These are phyloP conservation scores for Xestia c-nigrum DNA, from an alignment of 2,888 invertebrate genomes.

Conservation along the genomic window DNA sequence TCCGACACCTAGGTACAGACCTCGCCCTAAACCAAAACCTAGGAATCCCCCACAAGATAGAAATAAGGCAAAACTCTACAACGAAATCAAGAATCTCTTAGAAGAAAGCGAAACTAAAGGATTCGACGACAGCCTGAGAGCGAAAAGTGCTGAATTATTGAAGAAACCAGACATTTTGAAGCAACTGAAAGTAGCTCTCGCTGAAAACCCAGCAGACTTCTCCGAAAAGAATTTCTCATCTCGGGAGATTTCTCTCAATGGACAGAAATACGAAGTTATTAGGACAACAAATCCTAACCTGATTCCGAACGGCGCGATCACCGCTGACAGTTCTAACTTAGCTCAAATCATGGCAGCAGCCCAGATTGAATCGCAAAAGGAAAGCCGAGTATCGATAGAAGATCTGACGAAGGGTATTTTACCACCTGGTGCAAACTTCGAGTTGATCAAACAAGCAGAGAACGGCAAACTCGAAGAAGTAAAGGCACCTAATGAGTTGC, in stretches of 20 bases:
- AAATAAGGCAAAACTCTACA: constrained; percentile 90
- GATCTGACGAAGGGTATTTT: constrained; percentile 95
- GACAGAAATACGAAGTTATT: constrained; percentile 94
- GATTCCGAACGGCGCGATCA: constrained; percentile 90
- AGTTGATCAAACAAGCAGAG: constrained; percentile 94
- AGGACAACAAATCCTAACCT: constrained; percentile 93
- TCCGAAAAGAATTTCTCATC: constrained; percentile 93
- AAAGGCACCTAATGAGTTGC: constrained; percentile 90
- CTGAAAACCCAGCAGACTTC: constrained; percentile 92
- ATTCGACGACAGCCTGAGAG: constrained; percentile 88
- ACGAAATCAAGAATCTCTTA: constrained; percentile 89
- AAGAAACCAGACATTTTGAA: constrained; percentile 94
- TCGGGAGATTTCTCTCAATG: constrained; percentile 94
- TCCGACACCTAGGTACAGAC: constrained; percentile 82
- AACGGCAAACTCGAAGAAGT: constrained; percentile 94
- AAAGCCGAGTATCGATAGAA: constrained; percentile 93
- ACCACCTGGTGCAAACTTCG: constrained; percentile 95
- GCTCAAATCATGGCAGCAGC: constrained; percentile 84
- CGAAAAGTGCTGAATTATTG: constrained; percentile 90
- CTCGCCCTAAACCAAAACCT: constrained; percentile 80
- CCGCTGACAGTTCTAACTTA: constrained; percentile 85
- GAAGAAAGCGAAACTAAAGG: constrained; percentile 91
- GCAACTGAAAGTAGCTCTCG: constrained; percentile 93
- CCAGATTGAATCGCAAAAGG: constrained; percentile 86
- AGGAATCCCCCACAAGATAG: constrained; percentile 87